Evolutionary conservation across 2,888 invertebrate species (phyloP).

Genomic region (Romanomermis culicivorax): DNA sequence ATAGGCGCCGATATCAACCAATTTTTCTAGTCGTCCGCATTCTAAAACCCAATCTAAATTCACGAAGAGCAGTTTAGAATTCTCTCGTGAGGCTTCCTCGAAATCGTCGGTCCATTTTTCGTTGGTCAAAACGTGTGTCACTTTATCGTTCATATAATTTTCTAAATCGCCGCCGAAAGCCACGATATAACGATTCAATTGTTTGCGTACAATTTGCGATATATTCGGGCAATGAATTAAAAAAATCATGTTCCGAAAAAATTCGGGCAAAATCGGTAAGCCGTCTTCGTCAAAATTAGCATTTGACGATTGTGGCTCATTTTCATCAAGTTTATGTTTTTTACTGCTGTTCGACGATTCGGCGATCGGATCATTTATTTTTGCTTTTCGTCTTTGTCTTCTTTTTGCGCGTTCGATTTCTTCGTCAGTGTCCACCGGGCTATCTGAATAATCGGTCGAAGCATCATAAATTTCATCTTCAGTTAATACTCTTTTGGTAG

Average conservation of each 20-base stretch:
- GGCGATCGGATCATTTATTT: too few relatives aligned
- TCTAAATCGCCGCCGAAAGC: conserved; percentile 38
- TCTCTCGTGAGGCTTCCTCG: conserved; percentile 30
- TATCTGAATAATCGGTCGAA: neutral
- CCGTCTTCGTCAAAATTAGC: neutral
- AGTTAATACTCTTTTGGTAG: neutral
- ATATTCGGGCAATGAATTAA: conserved; percentile 32
- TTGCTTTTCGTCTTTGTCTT: too few relatives aligned
- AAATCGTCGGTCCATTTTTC: conserved; percentile 32
- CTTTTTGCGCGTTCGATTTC: conserved; percentile 1
- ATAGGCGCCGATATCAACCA: conserved; percentile 12
- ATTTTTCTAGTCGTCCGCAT: conserved; percentile 34
- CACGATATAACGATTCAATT: conserved; percentile 36
- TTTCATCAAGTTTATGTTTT: too few relatives aligned
- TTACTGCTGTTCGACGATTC: too few relatives aligned
- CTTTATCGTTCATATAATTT: conserved; percentile 31
- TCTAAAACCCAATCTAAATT: conserved; percentile 42
- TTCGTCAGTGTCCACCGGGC: conserved; percentile 2
- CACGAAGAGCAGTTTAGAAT: conserved; percentile 31
- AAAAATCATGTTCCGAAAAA: conserved; percentile 37
- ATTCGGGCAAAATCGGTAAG: conserved; percentile 31
- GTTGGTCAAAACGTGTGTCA: conserved; percentile 30
- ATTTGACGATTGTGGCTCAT: too few relatives aligned
- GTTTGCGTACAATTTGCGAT: conserved; percentile 26
- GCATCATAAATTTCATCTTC: neutral